Evolutionary conservation across 2,113 vertebrate species (phyloP).

Genomic region (Lampris incognitus): DNA sequence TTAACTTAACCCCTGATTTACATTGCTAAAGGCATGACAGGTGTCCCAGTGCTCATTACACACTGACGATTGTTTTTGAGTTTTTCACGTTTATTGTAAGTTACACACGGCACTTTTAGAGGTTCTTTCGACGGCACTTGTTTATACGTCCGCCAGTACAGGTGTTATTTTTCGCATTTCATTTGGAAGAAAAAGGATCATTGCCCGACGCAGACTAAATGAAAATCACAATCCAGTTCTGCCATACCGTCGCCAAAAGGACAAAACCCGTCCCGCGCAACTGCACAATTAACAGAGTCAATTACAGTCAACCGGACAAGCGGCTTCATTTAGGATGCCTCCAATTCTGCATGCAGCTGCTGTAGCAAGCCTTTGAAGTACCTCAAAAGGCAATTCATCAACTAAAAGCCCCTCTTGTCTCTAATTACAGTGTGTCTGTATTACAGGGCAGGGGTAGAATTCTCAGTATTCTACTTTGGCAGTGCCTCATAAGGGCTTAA

Average conservation of each 20-base stretch:
- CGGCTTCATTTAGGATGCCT: slow-evolving; percentile 41
- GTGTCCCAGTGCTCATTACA: too few relatives aligned
- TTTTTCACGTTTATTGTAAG: too few relatives aligned
- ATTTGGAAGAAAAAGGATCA: too few relatives aligned
- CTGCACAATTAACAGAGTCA: slow-evolving; percentile 7
- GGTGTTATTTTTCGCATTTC: too few relatives aligned
- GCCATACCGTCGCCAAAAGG: not conserved
- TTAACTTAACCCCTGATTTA: too few relatives aligned
- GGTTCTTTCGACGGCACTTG: too few relatives aligned
- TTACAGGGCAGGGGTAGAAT: slow-evolving; percentile 71
- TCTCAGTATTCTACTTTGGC: slow-evolving; percentile 61
- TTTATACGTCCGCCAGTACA: too few relatives aligned
- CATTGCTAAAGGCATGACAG: too few relatives aligned
- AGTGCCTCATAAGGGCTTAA: slow-evolving; percentile 54
- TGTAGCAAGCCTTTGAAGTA: slow-evolving; percentile 69
- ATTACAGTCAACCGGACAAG: slow-evolving; percentile 41
- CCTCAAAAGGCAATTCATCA: slow-evolving; percentile 77
- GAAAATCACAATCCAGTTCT: not conserved
- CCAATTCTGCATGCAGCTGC: slow-evolving; percentile 61
- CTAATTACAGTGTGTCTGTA: slow-evolving; percentile 73
- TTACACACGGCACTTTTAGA: too few relatives aligned
- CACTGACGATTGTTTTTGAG: too few relatives aligned
- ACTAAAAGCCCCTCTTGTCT: slow-evolving; percentile 72
- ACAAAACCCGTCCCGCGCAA: not conserved
- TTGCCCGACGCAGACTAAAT: not conserved